These are phyloP conservation scores for Cetoscarus ocellatus DNA, from an alignment of 2,797 vertebrate species.

Conservation along the genomic window DNA sequence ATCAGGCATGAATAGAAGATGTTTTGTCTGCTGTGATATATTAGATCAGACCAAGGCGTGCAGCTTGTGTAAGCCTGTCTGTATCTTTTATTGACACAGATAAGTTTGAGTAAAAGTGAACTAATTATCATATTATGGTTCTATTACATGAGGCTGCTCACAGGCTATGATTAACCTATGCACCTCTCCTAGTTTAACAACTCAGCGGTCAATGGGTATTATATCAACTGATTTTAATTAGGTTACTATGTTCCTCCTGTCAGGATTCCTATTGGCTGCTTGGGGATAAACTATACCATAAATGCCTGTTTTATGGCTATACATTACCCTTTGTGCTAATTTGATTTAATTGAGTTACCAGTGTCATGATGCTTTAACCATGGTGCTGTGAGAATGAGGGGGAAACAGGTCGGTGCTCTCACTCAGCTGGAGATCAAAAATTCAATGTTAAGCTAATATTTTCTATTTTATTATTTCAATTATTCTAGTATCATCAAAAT, in stretches of 20 bases:
- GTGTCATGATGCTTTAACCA: slow-evolving; percentile 43
- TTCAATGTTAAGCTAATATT: slow-evolving; percentile 2
- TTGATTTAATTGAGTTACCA: slow-evolving; percentile 66
- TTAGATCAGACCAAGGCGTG: slow-evolving; percentile 43
- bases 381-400: slow-evolving; percentile 15
- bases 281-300: slow-evolving; percentile 67
- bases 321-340: slow-evolving; percentile 66
- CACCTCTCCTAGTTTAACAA: slow-evolving; percentile 80
- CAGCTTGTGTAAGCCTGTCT: slow-evolving; percentile 26
- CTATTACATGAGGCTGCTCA: slow-evolving; percentile 82
- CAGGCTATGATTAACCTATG: slow-evolving; percentile 87
- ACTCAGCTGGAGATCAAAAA: slow-evolving; percentile 11
- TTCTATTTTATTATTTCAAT: not conserved
- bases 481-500: not conserved
- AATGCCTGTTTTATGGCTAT: slow-evolving; percentile 61
- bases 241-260: slow-evolving; percentile 81
- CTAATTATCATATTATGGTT: slow-evolving; percentile 80
- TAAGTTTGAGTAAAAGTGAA: slow-evolving; percentile 81
- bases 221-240: slow-evolving; percentile 83
- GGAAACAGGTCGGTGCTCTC: slow-evolving; percentile 40
- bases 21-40: slow-evolving; percentile 58
- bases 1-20: slow-evolving; percentile 34
- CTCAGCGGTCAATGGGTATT: slow-evolving; percentile 77
- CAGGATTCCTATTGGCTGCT: slow-evolving; percentile 68
- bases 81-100: slow-evolving; percentile 83